Evolutionary conservation across 2,888 invertebrate species (phyloP).

Genomic region (Metellina segmentata): DNA sequence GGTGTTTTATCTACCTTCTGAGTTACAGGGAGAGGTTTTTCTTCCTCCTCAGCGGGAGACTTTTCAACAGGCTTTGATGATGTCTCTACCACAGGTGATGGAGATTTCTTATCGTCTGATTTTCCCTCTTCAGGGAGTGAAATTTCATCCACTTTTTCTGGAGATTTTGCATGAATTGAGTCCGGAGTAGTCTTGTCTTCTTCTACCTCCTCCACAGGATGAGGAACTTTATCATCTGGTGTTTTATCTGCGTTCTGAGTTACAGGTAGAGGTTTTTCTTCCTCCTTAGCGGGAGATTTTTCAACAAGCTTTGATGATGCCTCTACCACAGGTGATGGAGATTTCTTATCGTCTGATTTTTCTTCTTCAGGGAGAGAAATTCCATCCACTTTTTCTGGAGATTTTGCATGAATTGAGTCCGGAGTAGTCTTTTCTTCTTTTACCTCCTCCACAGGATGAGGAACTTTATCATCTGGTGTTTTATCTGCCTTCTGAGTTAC

Average conservation of each 20-base stretch:
- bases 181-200: neutral
- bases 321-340: conserved; percentile 4
- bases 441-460: neutral
- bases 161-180: neutral
- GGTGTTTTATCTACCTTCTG: neutral
- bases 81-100: neutral
- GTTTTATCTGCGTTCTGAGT: conserved; percentile 3
- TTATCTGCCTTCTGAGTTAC: neutral
- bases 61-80: neutral
- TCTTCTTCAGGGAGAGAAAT: neutral
- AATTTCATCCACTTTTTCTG: neutral
- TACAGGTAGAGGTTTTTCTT: neutral
- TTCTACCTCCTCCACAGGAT: neutral
- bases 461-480: neutral
- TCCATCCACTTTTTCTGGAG: neutral
- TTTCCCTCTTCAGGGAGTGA: neutral
- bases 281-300: neutral
- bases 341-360: neutral
- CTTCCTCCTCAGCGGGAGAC: neutral
- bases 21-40: neutral
- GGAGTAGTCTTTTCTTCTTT: neutral
- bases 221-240: neutral
- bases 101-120: neutral
- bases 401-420: neutral
- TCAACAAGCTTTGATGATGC: too few species aligned